Conservation (phyloP, 2,113 vertebrate genomes). For the Panurus biarmicus region DNA sequence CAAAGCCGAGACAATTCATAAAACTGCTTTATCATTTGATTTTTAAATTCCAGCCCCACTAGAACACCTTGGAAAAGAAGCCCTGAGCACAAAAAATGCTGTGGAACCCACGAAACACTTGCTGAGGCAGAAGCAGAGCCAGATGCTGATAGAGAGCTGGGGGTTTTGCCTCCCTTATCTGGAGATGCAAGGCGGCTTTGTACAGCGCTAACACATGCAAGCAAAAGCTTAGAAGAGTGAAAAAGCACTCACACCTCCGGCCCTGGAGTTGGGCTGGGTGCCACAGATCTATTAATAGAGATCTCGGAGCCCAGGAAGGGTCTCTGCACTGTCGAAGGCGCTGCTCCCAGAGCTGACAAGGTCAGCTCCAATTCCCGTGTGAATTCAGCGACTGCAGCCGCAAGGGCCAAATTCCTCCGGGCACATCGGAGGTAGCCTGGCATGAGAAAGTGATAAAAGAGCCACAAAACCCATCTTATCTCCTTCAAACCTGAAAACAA, state of each 20-base stretch:
- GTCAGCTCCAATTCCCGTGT: conserved; percentile 61
- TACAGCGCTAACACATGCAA: neutral
- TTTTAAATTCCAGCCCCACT: neutral
- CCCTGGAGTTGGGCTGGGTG: neutral
- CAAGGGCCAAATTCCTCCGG: conserved; percentile 2
- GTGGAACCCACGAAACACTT: neutral
- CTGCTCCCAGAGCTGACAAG: conserved; percentile 61
- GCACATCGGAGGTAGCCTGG: conserved; percentile 24
- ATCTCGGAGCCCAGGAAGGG: neutral
- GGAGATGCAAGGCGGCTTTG: neutral
- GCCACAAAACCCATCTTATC: conserved; percentile 48
- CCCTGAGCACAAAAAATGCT: neutral
- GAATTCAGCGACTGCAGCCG: conserved; percentile 12
- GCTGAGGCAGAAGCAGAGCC: neutral
- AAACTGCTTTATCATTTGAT: neutral
- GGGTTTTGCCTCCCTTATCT: neutral
- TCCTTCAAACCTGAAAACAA: conserved; percentile 41
- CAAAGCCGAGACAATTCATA: neutral
- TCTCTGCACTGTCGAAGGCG: conserved; percentile 46
- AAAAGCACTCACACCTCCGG: conserved; percentile 29
- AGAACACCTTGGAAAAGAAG: neutral
- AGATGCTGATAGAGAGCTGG: neutral
- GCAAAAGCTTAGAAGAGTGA: neutral
- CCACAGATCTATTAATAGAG: conserved; percentile 67
- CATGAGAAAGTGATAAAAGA: conserved; percentile 63